Conservation (phyloP, 2,888 invertebrate species). For the Mimas tiliae region DNA sequence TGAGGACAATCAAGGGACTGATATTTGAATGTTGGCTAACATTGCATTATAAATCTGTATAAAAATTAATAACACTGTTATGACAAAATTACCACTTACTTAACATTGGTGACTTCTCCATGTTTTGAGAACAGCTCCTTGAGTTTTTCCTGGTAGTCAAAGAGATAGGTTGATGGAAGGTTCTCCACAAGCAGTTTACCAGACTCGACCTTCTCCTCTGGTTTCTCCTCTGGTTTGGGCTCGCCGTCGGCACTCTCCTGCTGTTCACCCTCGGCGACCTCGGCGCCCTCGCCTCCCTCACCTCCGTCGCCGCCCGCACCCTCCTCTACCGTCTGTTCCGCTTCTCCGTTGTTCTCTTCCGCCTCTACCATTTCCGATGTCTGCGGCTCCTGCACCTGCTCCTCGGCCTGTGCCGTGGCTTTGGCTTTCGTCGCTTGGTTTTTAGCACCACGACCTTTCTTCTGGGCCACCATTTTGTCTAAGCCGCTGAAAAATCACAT, state of each 20-base stretch:
- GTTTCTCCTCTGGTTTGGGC: conserved; percentile 61
- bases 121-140: conserved; percentile 79
- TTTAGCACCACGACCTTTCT: conserved; percentile 77
- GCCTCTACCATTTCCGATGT: conserved; percentile 52
- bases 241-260: conserved; percentile 56
- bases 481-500: conserved; percentile 48
- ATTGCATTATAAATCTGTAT: conserved; percentile 38
- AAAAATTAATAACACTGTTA: conserved; percentile 34
- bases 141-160: conserved; percentile 80
- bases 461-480: conserved; percentile 75
- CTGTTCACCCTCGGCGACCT: conserved; percentile 45
- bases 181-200: conserved; percentile 81
- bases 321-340: conserved; percentile 55
- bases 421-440: conserved; percentile 70
- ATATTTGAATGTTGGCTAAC: conserved; percentile 82
- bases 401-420: conserved; percentile 58
- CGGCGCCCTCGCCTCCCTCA: conserved; percentile 41
- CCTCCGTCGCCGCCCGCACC: conserved; percentile 41
- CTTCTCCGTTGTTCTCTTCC: conserved; percentile 72
- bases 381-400: conserved; percentile 54
- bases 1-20: conserved; percentile 60
- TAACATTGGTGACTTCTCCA: conserved; percentile 72
- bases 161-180: conserved; percentile 75
- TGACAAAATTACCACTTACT: conserved; percentile 60
- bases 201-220: conserved; percentile 77